Conservation (phyloP, 2,797 vertebrate species). For the Huso huso region DNA sequence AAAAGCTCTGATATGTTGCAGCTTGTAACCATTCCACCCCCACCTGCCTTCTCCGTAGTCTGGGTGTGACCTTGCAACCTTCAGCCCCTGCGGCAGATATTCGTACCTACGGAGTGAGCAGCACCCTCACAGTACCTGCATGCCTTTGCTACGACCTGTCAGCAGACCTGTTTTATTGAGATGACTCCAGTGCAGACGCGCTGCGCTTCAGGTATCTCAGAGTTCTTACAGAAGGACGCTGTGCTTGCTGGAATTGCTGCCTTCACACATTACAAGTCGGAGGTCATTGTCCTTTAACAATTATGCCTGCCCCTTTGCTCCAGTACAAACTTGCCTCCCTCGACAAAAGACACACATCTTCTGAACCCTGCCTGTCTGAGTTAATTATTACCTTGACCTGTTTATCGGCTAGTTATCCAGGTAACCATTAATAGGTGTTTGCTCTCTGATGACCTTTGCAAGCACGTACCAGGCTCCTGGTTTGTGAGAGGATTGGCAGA, state of each 20-base stretch:
- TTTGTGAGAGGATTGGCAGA: slow-evolving; percentile 43
- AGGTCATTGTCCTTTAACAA: slow-evolving; percentile 58
- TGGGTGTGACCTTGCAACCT: slow-evolving; percentile 70
- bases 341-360: slow-evolving; percentile 53
- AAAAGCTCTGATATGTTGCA: slow-evolving; percentile 58
- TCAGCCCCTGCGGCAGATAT: slow-evolving; percentile 25
- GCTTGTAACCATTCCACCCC: slow-evolving; percentile 65
- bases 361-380: slow-evolving; percentile 59
- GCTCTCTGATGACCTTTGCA: slow-evolving; percentile 90
- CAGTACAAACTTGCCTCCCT: slow-evolving; percentile 46
- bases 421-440: slow-evolving; percentile 99
- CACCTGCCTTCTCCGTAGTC: slow-evolving; percentile 65
- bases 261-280: slow-evolving; percentile 57
- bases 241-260: slow-evolving; percentile 24
- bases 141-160: slow-evolving; percentile 40
- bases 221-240: slow-evolving; percentile 13
- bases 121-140: slow-evolving; percentile 37
- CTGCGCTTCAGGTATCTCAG: slow-evolving; percentile 12
- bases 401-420: slow-evolving; percentile 87
- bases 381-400: slow-evolving; percentile 97
- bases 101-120: slow-evolving; percentile 39
- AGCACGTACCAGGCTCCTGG: slow-evolving; percentile 70
- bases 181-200: slow-evolving; percentile 17
- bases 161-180: slow-evolving; percentile 35
- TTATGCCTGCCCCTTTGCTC: slow-evolving; percentile 49